Evolutionary conservation across 2,888 invertebrate genomes (phyloP), one percentile per base, ranked within the genome.

Genomic region (Fragum sueziense): DNA sequence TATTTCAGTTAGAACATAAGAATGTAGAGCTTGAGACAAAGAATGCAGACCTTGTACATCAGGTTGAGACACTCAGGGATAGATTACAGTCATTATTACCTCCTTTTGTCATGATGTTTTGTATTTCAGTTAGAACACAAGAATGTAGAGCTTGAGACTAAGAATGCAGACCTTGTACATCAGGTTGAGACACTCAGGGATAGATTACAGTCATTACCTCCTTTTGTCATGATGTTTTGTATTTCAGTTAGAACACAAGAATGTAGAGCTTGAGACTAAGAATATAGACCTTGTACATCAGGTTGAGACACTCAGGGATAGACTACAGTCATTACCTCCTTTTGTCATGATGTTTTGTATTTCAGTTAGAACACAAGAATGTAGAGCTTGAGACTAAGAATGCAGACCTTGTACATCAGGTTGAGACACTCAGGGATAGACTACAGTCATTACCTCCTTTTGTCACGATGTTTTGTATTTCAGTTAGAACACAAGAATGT

Each of bases 271-370:
- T 57, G 95, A 97, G 80, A 97, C 97, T 92, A 98, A 99, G 94
- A 99, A 99, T 94, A 96, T 97, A 93, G 97, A 97, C 94, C 98
- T 98, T 93, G 98, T 97, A 92, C 97, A 97, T 91, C 98, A 99
- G 93, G 94, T 99, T 90, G 97, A 98, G 91, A 94, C 98, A 84
- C 95, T 98, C 52, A 95, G 97, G 87, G 97, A 97, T 92, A 97
- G 98, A 91, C 88, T 92, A 7, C 88, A 90, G 67, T 84, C 89
- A 47, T 96, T 98, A 89, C 91, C 91, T 25, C 81, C 87, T 11
- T 69, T 80, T 68, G 86, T 80, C 29, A n/a, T 59, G 11, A 4
- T 62, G 11, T 31, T 25, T 34, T 27, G 20, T n/a, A 3, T 22
- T 34, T 20, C 90, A 95, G 94, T 94, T 99, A 85, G 99, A 99